These are phyloP conservation scores for Cryptoblepharus egeriae DNA, from an alignment of 2,797 vertebrate species.

Conservation along the genomic window DNA sequence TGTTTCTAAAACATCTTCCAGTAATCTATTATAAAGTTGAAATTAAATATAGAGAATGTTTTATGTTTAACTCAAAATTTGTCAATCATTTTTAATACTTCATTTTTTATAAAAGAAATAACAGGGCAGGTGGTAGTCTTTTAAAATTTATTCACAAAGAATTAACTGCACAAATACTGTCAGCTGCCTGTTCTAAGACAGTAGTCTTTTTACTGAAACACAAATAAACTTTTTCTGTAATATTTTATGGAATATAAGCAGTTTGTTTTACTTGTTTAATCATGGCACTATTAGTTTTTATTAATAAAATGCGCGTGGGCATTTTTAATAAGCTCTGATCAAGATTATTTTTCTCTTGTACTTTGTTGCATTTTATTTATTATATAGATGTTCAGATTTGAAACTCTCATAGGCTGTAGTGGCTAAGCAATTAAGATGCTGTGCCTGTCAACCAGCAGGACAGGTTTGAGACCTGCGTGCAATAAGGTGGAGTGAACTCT, in stretches of 20 bases:
- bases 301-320: conserved; percentile 86
- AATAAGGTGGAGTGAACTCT: too few relatives aligned
- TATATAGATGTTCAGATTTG: not conserved
- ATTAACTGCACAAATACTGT: conserved; percentile 81
- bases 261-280: conserved; percentile 85
- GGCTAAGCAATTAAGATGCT: too few relatives aligned
- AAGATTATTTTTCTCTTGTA: conserved; percentile 51
- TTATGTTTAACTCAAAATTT: conserved; percentile 90
- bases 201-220: conserved; percentile 85
- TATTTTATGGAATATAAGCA: conserved; percentile 86
- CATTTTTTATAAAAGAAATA: conserved; percentile 83
- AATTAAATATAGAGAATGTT: conserved; percentile 99
- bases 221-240: conserved; percentile 86
- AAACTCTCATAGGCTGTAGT: conserved; percentile 9
- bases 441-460: too few relatives aligned
- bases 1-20: conserved; percentile 92
- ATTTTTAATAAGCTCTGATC: conserved; percentile 81
- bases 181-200: conserved; percentile 81
- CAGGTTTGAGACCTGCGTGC: too few relatives aligned
- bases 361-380: not conserved
- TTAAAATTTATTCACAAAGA: conserved; percentile 80
- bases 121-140: conserved; percentile 79
- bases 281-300: conserved; percentile 86
- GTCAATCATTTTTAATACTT: conserved; percentile 86
- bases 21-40: conserved; percentile 99